phyloP scores from a whole-genome alignment of 2,797 vertebrate genomes.

The Dryobates pubescens region DNA sequence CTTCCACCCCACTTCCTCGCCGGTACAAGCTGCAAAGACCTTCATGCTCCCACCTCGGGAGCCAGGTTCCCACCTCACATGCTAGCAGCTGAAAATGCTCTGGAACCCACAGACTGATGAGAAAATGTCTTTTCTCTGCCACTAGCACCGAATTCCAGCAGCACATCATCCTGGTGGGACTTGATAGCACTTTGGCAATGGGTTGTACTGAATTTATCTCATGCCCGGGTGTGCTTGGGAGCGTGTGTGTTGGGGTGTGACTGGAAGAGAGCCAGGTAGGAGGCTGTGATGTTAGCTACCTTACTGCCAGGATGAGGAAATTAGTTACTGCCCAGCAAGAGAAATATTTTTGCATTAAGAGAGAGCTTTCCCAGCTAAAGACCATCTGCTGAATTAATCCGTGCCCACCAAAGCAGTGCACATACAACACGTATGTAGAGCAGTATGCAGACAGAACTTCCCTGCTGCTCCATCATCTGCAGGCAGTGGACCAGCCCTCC shows the following conservation, averaged over 20 bases:
- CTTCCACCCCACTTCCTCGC: background rate
- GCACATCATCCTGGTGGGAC: accelerated
- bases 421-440: background rate
- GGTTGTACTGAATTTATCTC: constrained; percentile 5
- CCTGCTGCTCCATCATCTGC: background rate
- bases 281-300: constrained; percentile 1
- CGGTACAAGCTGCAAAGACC: background rate
- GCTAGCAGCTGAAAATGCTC: background rate
- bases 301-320: constrained; percentile 46
- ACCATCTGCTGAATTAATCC: constrained; percentile 36
- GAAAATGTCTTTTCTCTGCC: constrained; percentile 24
- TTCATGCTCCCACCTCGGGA: background rate
- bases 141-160: background rate
- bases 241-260: background rate
- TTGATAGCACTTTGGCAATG: background rate
- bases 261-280: background rate
- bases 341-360: constrained; percentile 50
- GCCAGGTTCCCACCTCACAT: accelerated
- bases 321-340: constrained; percentile 16
- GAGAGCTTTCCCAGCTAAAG: constrained; percentile 42
- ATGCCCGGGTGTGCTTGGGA: background rate
- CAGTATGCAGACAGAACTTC: background rate
- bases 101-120: background rate
- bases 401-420: background rate
- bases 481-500: background rate